Conservation (phyloP, 1,140 invertebrate genomes). For the Drosophila ficusphila region DNA sequence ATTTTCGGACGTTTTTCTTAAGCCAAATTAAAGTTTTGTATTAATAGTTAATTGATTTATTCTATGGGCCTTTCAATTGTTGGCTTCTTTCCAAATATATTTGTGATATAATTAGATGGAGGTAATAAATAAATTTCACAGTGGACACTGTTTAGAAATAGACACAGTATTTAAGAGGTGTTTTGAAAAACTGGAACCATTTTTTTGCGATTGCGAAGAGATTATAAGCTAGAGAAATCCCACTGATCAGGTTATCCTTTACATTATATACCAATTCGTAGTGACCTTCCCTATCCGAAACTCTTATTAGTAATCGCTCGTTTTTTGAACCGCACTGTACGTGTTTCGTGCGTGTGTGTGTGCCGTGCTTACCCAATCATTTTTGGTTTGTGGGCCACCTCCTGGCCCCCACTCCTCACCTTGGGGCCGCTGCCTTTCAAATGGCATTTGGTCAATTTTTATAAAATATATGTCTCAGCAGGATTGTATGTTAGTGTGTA, state of each 20-base stretch:
- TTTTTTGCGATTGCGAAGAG: no score
- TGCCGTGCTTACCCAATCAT: slow-evolving; percentile 27
- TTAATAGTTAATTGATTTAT: slow-evolving; percentile 26
- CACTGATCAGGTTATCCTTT: no score
- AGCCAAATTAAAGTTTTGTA: background rate
- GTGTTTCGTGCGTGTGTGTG: background rate
- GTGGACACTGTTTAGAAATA: slow-evolving; percentile 12
- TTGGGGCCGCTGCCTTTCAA: slow-evolving; percentile 3
- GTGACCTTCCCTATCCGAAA: no score
- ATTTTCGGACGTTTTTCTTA: background rate
- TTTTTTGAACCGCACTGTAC: slow-evolving; percentile 12
- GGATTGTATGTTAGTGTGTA: slow-evolving; percentile 68
- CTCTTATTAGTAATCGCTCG: no score
- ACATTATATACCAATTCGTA: no score
- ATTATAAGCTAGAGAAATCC: no score
- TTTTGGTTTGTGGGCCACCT: slow-evolving; percentile 34
- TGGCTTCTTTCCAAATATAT: slow-evolving; percentile 18
- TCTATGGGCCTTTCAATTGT: slow-evolving; percentile 6
- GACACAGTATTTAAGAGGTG: slow-evolving; percentile 11
- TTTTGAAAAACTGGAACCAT: background rate
- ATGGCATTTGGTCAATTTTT: slow-evolving; percentile 67
- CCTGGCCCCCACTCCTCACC: slow-evolving; percentile 17
- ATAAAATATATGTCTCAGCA: slow-evolving; percentile 63
- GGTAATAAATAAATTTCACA: slow-evolving; percentile 31
- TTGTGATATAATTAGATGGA: slow-evolving; percentile 30